Percentiles rank a stretch among this genome's conserved stretches.
Evolutionary conservation across 2,888 invertebrate genomes (phyloP).

Genomic region (Scrobipalpa atriplicella): DNA sequence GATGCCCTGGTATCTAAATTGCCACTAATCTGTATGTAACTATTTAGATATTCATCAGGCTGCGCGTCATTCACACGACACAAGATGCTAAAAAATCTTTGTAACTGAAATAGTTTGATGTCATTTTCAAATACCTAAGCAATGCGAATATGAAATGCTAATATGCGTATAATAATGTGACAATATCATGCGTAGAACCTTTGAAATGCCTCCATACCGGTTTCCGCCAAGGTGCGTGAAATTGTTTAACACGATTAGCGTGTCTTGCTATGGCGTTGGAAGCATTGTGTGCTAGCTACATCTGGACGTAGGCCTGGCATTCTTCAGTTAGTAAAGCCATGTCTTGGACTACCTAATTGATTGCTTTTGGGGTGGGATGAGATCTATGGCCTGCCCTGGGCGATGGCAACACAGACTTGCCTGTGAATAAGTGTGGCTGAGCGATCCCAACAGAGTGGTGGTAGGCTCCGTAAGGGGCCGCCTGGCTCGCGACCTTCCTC

Average conservation of each 20-base stretch:
- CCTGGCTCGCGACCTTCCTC: too few species aligned
- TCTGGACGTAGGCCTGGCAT: neutral
- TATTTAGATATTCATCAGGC: too few species aligned
- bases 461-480: too few species aligned
- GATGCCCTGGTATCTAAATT: too few species aligned
- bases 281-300: neutral
- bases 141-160: neutral
- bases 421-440: too few species aligned
- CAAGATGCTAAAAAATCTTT: too few species aligned
- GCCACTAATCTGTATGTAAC: too few species aligned
- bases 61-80: too few species aligned
- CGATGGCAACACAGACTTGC: too few species aligned
- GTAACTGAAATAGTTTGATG: neutral
- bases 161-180: slow-evolving; percentile 18
- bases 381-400: too few species aligned
- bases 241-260: slow-evolving; percentile 4
- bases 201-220: slow-evolving; percentile 41
- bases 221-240: slow-evolving; percentile 50
- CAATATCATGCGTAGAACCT: slow-evolving; percentile 12
- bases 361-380: too few species aligned
- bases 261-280: neutral
- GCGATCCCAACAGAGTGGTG: too few species aligned
- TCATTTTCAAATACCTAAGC: neutral
- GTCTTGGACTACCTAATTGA: neutral
- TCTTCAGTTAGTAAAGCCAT: neutral